Evolutionary conservation across 2,888 invertebrate genomes (phyloP).

Genomic region (Drosophila setosimentum): DNA sequence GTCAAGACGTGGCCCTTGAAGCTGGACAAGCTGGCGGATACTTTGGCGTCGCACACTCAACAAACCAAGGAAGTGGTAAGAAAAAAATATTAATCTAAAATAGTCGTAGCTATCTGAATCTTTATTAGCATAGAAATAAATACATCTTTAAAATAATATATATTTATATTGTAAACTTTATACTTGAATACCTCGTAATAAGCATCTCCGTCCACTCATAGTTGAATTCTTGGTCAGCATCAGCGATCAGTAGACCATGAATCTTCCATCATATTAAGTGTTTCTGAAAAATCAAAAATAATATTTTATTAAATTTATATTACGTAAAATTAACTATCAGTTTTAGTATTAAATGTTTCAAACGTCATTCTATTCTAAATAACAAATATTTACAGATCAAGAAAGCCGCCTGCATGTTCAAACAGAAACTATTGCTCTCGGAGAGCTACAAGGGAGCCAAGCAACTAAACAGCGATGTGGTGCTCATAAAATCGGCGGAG

Average conservation of each 20-base stretch:
- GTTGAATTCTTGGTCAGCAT: too few species aligned
- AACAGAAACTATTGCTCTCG: constrained; percentile 91
- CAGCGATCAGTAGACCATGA: too few species aligned
- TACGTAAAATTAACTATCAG: neutral
- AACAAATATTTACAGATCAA: constrained; percentile 84
- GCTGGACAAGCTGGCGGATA: constrained; percentile 85
- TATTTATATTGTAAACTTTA: neutral
- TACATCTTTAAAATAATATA: neutral
- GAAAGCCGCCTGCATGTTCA: constrained; percentile 92
- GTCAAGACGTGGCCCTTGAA: constrained; percentile 85
- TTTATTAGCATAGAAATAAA: neutral
- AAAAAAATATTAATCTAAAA: neutral
- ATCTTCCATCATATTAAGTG: neutral
- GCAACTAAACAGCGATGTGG: constrained; percentile 89
- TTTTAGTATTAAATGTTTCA: neutral
- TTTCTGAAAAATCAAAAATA: neutral
- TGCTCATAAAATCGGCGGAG: constrained; percentile 94
- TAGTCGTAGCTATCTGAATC: neutral
- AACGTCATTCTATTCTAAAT: neutral
- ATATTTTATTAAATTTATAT: neutral
- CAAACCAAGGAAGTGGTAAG: constrained; percentile 84
- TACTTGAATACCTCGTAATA: neutral
- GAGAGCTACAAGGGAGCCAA: constrained; percentile 90
- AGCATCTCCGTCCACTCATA: neutral
- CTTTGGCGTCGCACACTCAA: constrained; percentile 83